Conservation (phyloP, 37 sponge, comb jelly and placozoan species). For the Spongilla lacustris region DNA sequence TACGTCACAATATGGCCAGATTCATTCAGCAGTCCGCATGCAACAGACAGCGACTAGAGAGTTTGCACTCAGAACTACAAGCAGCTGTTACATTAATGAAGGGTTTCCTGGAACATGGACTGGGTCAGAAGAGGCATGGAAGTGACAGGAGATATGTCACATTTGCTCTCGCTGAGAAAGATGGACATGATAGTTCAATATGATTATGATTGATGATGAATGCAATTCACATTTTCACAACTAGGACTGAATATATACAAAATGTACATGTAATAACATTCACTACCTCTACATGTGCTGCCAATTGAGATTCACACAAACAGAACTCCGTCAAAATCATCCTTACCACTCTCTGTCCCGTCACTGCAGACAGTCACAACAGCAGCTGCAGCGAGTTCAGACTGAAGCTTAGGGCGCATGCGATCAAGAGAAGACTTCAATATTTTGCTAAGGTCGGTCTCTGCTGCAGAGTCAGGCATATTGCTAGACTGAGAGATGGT, state of each 20-base stretch:
- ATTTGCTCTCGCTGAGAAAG: background rate
- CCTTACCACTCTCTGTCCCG: constrained; percentile 18
- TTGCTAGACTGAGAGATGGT: background rate
- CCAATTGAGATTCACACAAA: background rate
- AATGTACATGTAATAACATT: background rate
- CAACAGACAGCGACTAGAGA: constrained; percentile 4
- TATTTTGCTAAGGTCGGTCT: background rate
- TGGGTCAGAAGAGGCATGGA: background rate
- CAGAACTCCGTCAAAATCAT: constrained; percentile 31
- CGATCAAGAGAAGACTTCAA: constrained; percentile 17
- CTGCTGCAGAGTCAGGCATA: background rate
- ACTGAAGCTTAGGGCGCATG: constrained; percentile 13
- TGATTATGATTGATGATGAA: background rate
- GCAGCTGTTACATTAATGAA: constrained; percentile 23
- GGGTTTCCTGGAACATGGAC: constrained; percentile 26
- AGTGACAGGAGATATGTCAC: background rate
- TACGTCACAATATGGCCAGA: background rate
- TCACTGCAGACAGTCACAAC: constrained; percentile 21
- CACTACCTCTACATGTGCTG: background rate
- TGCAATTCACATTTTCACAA: background rate
- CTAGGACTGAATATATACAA: no score
- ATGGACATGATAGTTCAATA: background rate
- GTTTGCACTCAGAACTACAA: constrained; percentile 26
- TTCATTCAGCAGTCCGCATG: background rate
- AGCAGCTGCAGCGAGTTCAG: background rate